These are phyloP conservation scores for Zaprionus lineosus DNA, from an alignment of 2,888 invertebrate genomes.

Conservation along the genomic window DNA sequence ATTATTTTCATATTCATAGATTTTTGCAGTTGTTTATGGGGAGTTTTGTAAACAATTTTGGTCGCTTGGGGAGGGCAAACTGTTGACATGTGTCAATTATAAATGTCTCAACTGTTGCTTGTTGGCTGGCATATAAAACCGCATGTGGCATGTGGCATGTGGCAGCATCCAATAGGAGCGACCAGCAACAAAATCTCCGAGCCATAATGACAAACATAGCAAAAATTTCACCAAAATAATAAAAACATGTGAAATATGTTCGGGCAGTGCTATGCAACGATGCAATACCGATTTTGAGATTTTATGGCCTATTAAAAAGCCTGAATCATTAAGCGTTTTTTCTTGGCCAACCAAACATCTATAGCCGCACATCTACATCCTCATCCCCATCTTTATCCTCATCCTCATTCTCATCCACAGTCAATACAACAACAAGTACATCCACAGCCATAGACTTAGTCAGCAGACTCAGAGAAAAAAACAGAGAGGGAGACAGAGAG, in stretches of 20 bases:
- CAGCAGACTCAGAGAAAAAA: neutral
- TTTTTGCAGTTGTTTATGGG: too few relatives aligned
- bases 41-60: too few relatives aligned
- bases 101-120: conserved; percentile 60
- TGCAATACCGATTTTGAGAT: conserved; percentile 74
- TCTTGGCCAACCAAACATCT: conserved; percentile 36
- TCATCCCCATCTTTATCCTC: neutral
- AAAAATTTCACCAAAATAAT: conserved; percentile 71
- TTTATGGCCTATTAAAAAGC: conserved; percentile 75
- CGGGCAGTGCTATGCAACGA: conserved; percentile 58
- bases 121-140: conserved; percentile 60
- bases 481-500: neutral
- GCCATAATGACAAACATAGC: conserved; percentile 52
- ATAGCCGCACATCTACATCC: neutral
- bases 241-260: conserved; percentile 75
- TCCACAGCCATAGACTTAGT: neutral
- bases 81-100: conserved; percentile 72
- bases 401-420: neutral
- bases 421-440: neutral
- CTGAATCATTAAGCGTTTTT: conserved; percentile 70
- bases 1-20: too few relatives aligned
- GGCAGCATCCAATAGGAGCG: conserved; percentile 27
- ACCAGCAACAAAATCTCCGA: conserved; percentile 38
- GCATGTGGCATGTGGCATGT: too few relatives aligned
- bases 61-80: conserved; percentile 2